These are phyloP conservation scores for Leptinotarsa undecemlineata DNA, from an alignment of 1,140 invertebrate species.

Conservation along the genomic window DNA sequence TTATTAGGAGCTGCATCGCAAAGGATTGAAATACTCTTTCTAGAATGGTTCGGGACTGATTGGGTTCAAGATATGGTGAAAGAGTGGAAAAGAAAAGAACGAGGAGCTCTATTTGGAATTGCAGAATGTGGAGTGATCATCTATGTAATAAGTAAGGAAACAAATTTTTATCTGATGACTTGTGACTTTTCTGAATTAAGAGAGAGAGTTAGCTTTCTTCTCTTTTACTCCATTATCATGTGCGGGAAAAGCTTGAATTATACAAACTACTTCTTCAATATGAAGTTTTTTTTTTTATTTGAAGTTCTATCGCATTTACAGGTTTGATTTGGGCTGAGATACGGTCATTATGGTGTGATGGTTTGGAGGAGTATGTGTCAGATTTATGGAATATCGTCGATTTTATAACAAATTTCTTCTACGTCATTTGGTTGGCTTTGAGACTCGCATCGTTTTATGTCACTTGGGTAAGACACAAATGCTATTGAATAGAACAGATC, in stretches of 20 bases:
- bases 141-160: slow-evolving; percentile 72
- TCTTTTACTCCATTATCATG: too few species aligned
- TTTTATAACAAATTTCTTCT: slow-evolving; percentile 92
- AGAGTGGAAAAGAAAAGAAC: slow-evolving; percentile 67
- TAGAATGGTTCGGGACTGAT: slow-evolving; percentile 72
- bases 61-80: slow-evolving; percentile 64
- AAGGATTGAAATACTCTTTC: slow-evolving; percentile 75
- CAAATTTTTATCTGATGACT: too few species aligned
- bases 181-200: too few species aligned
- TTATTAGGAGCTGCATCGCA: slow-evolving; percentile 85
- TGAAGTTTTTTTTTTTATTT: too few species aligned
- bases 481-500: background rate
- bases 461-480: slow-evolving; percentile 66
- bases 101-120: slow-evolving; percentile 77
- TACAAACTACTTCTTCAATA: too few species aligned
- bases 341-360: slow-evolving; percentile 82
- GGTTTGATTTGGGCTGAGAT: slow-evolving; percentile 91
- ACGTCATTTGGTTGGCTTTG: slow-evolving; percentile 87
- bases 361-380: slow-evolving; percentile 85
- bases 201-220: too few species aligned
- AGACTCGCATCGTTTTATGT: slow-evolving; percentile 75
- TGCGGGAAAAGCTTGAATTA: too few species aligned
- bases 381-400: slow-evolving; percentile 98
- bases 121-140: slow-evolving; percentile 74
- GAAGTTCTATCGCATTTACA: slow-evolving; percentile 52